Base-by-base conservation (phyloP, 2,797 vertebrate species). In the Hyperoplus immaculatus region DNA sequence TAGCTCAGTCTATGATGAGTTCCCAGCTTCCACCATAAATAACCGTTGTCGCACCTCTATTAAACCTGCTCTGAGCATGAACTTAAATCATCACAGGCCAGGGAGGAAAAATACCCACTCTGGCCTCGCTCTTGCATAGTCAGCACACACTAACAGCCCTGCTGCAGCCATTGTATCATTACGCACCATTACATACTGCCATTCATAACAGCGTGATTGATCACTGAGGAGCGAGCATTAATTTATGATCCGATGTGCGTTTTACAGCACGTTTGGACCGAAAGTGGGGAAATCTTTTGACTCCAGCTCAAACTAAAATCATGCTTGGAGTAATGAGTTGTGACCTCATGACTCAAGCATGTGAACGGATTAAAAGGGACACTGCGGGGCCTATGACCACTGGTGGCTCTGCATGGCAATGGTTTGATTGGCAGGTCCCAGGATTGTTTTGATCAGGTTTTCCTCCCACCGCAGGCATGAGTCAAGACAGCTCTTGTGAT, bases 161-260 rank as follows among this genome's bases (percentile, higher is more conserved):
- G 66, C 80, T 59, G 87, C 84, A 77, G 80, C 85, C 80, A 63
- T 79, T 65, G 81, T 77, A 77, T 83, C 80, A 78, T 83, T 78
- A 77, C 53, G n/a, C 84, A 47, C 70, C 74, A 73, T 86, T 85
- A 82, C 78, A 65, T 80, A 55, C 78, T 39, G 82, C 46, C 58
- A 80, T 64, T 57, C 75, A 65, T 85, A 86, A 87, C 78, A 67
- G 85, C 0, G 43, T 86, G 88, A 87, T 88, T 84, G 87, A 89
- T 85, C 70, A 41, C 64, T 58, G 60, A 78, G 12, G 54, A 65
- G 57, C 7, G 8, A 29, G 39, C 7, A 59, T 0, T 72, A 69
- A 75, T 79, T 87, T 77, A 83, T 58, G 56, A 59, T 71, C 42
- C 46, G 46, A 61, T 71, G 56, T 67, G 68, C 64, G 66, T 69